Base-by-base conservation (phyloP, 2,888 invertebrate genomes). In the Acanthopleura granulata region DNA sequence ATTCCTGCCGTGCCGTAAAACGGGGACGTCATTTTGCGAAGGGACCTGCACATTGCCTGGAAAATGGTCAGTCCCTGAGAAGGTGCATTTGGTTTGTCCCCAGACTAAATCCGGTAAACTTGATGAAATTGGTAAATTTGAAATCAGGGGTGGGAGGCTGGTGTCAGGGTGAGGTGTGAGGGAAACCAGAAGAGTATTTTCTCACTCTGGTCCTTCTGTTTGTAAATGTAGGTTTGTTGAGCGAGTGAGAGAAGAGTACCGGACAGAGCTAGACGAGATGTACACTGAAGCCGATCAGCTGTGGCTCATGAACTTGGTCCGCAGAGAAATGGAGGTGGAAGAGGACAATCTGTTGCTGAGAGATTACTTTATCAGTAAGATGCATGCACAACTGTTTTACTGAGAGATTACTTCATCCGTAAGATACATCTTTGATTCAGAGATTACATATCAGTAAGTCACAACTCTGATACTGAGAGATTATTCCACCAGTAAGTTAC, bases 241-340 rank as follows among this genome's bases (percentile, higher is more conserved):
- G 18, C 72, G 75, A 62, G 78, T 85, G 62, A 62, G 30, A 25
- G 76, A 75, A 22, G 79, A 79, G 27, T 87, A 80, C 72, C 72
- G 78, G 16, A 27, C 61, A 1, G 69, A 79, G 66, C 73, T 87
- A 62, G 75, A 78, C 6, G 49, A 77, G 51, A 70, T 81, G 51
- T 85, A 77, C 66, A 76, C 72, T 0, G 29, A n/a, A 12, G 75
- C 78, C 16, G 86, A 86, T 66, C 76, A 79, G 61, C 78, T 80
- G 12, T 85, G 86, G 85, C 73, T 87, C 51, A 79, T 79, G 62
- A 72, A 72, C 16, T 82, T 87, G 25, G 73, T 87, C 25, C 71
- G 76, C 6, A 66, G 82, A 29, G 88, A 88, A 75, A 76, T 88
- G 76, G 82, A 83, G 27, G 81, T 84, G 40, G 82, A 78, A 1